These are phyloP conservation scores for Falco peregrinus DNA, from an alignment of 2,797 vertebrate genomes.

Conservation along the genomic window DNA sequence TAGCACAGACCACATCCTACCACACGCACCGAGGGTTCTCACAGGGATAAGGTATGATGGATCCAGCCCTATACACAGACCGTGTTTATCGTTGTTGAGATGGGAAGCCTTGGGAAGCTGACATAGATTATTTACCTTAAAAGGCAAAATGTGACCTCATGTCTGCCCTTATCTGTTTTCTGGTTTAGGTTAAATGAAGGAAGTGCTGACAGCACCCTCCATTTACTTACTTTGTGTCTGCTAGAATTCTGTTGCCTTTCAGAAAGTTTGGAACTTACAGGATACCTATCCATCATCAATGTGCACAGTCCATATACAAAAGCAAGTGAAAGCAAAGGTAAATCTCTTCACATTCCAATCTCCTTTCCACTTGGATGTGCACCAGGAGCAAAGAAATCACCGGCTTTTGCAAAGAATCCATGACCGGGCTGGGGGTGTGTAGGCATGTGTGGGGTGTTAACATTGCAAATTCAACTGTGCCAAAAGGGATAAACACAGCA, in stretches of 20 bases:
- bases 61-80: background rate
- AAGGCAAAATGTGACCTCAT: conserved; percentile 23
- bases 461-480: background rate
- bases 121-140: background rate
- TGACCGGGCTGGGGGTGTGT: too few relatives aligned
- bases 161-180: background rate
- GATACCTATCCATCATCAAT: background rate
- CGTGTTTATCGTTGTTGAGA: background rate
- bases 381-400: background rate
- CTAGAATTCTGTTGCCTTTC: background rate
- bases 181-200: background rate
- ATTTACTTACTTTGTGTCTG: background rate
- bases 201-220: background rate
- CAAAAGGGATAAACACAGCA: background rate
- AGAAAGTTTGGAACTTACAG: background rate
- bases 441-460: background rate
- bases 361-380: background rate
- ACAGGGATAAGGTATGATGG: background rate
- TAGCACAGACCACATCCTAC: background rate
- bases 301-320: background rate
- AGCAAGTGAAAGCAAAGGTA: background rate
- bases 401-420: background rate
- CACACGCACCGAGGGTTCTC: background rate
- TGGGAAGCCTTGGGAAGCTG: background rate
- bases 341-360: background rate